Evolutionary conservation across 2,888 invertebrate species (phyloP), one percentile per base, ranked within the genome.

Genomic region (Drosophila mettleri): DNA sequence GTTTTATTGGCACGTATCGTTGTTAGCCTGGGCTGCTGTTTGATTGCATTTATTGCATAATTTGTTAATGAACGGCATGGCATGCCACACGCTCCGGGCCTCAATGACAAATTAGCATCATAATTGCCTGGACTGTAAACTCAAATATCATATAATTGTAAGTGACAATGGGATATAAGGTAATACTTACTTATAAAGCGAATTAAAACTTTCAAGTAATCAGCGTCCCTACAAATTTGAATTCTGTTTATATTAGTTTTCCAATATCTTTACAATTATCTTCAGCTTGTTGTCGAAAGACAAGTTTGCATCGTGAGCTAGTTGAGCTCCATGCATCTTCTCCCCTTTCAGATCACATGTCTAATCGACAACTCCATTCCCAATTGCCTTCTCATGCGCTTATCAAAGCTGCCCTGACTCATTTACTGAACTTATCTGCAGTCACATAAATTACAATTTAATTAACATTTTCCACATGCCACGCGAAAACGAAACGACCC

Each of bases 11-110:
- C 85, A 81, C 81, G 76, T 45, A 45, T 45, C 45, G 45, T 81
- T 79, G 85, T 79, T 82, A 82, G 81, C 77, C 51, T 27, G 63
- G 22, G 54, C 61, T 55, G 78, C 74, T 75, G 76, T 75, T 72
- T 76, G 75, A 72, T 74, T 81, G 81, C 84, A 84, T 82, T 82
- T 85, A 82, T 82, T 82, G 82, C 74, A 85, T 82, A 85, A 85
- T 82, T 82, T 82, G 82, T 85, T 81, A 82, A 82, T 82, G 78
- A 76, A 71, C 55, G 54, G 55, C 64, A 66, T 72, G 64, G 57
- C 62, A 64, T 62, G 81, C 67, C 85, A 81, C 85, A 85, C 81
- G 82, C 84, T 84, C 41, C 67, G 43, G 61, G 72, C 70, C 69
- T 43, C 46, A 69, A 69, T 74, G 85, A 82, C 82, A 85, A 82